Percentiles rank a stretch among this genome's conserved stretches.
Evolutionary conservation across 2,888 invertebrate species (phyloP).

Genomic region (Orchesellides sinensis): DNA sequence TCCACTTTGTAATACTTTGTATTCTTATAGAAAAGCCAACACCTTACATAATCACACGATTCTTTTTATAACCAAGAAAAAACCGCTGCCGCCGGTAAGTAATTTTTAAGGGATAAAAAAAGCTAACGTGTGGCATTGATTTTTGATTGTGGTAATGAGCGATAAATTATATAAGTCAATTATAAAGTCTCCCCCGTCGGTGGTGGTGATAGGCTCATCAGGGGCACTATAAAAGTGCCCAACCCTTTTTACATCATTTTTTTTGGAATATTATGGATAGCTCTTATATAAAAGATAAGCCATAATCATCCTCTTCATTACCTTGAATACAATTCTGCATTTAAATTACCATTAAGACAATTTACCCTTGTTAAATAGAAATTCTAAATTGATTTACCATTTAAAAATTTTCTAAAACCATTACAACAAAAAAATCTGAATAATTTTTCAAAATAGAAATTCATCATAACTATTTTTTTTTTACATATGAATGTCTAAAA

Average conservation of each 20-base stretch:
- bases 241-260: too few relatives aligned
- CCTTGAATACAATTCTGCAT: background rate
- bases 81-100: background rate
- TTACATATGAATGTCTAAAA: background rate
- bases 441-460: background rate
- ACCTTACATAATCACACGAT: constrained; percentile 22
- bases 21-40: constrained; percentile 17
- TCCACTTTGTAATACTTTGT: background rate
- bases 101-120: background rate
- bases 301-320: too few relatives aligned
- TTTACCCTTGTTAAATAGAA: background rate
- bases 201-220: too few relatives aligned
- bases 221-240: too few relatives aligned
- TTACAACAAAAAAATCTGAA: background rate
- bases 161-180: too few relatives aligned
- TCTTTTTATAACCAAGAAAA: background rate
- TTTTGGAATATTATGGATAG: too few relatives aligned
- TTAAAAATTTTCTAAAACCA: too few relatives aligned
- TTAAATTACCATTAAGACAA: background rate
- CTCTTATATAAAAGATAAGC: too few relatives aligned
- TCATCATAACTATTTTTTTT: too few relatives aligned
- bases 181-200: too few relatives aligned
- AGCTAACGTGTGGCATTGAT: background rate
- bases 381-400: background rate
- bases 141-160: too few relatives aligned